Percentiles rank a stretch among this genome's conserved stretches.
Evolutionary conservation across 2,113 vertebrate genomes (phyloP).

Genomic region (Serilophus lunatus): DNA sequence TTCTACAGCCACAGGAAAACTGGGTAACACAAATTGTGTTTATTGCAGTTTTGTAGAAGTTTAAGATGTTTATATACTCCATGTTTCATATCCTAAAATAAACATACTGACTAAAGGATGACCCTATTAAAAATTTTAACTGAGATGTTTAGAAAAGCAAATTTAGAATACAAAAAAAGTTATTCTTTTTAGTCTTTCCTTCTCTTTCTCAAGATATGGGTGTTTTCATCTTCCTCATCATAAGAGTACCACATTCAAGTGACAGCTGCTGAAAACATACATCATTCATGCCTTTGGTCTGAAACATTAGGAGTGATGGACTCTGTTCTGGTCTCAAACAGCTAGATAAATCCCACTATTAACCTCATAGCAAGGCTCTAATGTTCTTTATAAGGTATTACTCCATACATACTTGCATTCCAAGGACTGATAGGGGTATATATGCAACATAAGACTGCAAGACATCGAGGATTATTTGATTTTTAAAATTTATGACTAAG

Average conservation of each 20-base stretch:
- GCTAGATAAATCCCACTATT: neutral
- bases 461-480: neutral
- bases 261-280: neutral
- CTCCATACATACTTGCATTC: neutral
- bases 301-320: neutral
- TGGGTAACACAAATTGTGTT: neutral
- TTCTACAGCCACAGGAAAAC: neutral
- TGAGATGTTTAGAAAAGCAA: neutral
- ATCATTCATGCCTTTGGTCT: neutral
- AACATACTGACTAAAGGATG: neutral
- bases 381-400: neutral
- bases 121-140: neutral
- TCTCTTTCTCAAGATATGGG: neutral
- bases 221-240: neutral
- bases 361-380: neutral
- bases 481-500: constrained; percentile 10
- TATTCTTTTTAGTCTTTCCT: neutral
- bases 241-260: neutral
- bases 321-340: neutral
- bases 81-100: neutral
- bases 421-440: neutral
- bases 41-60: neutral
- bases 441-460: neutral
- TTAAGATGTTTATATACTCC: neutral
- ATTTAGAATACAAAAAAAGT: neutral